Percentiles rank a stretch among this genome's conserved stretches.
Evolutionary conservation across 2,113 vertebrate species (phyloP).

Genomic region (Tenebrosternarchus preto): DNA sequence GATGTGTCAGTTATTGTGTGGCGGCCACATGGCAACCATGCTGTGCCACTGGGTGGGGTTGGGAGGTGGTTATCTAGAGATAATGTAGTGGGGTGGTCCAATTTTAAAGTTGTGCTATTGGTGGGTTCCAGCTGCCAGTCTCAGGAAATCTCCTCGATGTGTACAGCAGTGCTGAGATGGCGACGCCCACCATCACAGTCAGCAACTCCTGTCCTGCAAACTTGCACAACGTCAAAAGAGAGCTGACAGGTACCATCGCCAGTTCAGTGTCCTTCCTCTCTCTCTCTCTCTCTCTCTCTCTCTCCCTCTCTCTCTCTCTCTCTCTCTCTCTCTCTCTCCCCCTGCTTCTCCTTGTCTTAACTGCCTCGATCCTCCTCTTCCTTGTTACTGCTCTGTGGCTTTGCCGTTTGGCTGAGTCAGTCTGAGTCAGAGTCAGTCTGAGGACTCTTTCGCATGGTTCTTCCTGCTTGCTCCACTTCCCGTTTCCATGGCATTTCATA

Average conservation of each 20-base stretch:
- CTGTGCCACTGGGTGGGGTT: conserved; percentile 5
- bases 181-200: conserved; percentile 71
- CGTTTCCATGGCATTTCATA: neutral
- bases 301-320: conserved; percentile 22
- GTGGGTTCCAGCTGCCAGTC: conserved; percentile 74
- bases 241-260: conserved; percentile 73
- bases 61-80: conserved; percentile 1
- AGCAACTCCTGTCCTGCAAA: conserved; percentile 89
- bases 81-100: conserved; percentile 21
- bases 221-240: conserved; percentile 79
- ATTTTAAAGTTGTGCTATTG: conserved; percentile 17
- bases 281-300: conserved; percentile 17
- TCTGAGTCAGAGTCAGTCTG: neutral
- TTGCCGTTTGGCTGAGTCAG: conserved; percentile 1
- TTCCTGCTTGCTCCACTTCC: neutral
- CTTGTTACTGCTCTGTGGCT: conserved; percentile 14
- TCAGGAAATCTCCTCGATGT: conserved; percentile 80
- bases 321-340: conserved; percentile 22
- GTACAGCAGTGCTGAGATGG: conserved; percentile 70
- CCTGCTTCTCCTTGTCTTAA: too few species aligned
- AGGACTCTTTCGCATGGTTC: neutral
- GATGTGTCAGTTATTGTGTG: neutral
- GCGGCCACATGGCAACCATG: neutral
- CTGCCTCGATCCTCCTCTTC: conserved; percentile 29
- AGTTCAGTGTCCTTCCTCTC: neutral